phyloP scores from a whole-genome alignment of 2,888 invertebrate species.

The Tachina grossa region DNA sequence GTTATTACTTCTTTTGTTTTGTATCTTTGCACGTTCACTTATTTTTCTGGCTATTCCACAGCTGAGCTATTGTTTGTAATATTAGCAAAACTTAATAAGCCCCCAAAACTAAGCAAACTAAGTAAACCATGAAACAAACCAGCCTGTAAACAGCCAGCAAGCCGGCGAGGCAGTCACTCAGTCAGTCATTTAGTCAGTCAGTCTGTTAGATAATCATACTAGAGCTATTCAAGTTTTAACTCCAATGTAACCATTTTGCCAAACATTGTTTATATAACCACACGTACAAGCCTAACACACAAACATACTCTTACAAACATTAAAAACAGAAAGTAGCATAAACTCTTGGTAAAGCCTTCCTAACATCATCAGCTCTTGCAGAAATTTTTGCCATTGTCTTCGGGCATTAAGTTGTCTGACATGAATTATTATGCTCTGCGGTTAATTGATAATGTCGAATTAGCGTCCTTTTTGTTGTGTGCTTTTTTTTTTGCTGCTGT shows the following conservation, averaged over 20 bases:
- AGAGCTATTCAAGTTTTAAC: background rate
- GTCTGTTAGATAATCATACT: background rate
- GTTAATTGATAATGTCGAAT: slow-evolving; percentile 71
- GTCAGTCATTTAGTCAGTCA: background rate
- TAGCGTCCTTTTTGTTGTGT: slow-evolving; percentile 53
- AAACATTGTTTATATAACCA: slow-evolving; percentile 4
- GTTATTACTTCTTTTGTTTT: slow-evolving; percentile 17
- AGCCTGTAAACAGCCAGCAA: background rate
- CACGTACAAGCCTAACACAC: background rate
- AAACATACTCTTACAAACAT: background rate
- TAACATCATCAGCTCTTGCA: slow-evolving; percentile 24
- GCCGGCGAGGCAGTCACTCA: background rate
- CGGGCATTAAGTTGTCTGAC: slow-evolving; percentile 68
- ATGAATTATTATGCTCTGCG: slow-evolving; percentile 70
- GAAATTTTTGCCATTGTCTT: slow-evolving; percentile 62
- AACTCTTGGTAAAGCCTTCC: background rate
- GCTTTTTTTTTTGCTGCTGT: background rate
- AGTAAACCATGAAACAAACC: background rate
- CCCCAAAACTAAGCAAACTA: slow-evolving; percentile 3
- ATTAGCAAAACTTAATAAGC: slow-evolving; percentile 34
- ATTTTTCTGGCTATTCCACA: slow-evolving; percentile 18
- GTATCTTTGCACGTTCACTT: slow-evolving; percentile 16
- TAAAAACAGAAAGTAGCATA: background rate
- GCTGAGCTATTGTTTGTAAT: background rate
- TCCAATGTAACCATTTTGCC: slow-evolving; percentile 31